Conservation (phyloP, 2,797 vertebrate species). For the Sebastes nivosus region DNA sequence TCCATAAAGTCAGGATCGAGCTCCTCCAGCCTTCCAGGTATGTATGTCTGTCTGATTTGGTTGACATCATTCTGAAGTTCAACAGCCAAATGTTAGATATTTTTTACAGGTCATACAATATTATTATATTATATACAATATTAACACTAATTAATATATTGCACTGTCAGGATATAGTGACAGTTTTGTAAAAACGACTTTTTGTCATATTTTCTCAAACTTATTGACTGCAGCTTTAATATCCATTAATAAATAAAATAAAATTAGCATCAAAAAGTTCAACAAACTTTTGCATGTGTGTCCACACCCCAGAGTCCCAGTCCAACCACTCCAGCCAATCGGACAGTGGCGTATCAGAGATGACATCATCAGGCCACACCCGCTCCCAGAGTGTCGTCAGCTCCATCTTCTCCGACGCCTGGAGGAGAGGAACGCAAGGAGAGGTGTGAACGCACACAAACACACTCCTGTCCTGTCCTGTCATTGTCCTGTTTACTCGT, state of each 20-base stretch:
- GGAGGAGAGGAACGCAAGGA: slow-evolving; percentile 95
- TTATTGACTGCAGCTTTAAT: neutral
- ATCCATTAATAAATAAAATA: neutral
- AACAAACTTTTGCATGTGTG: neutral
- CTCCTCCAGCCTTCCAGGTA: slow-evolving; percentile 97
- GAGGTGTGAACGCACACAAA: slow-evolving; percentile 75
- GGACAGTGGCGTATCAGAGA: slow-evolving; percentile 96
- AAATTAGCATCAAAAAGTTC: too few relatives aligned
- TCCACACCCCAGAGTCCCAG: slow-evolving; percentile 81
- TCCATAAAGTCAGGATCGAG: slow-evolving; percentile 98
- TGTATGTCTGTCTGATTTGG: slow-evolving; percentile 65
- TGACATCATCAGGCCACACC: slow-evolving; percentile 87
- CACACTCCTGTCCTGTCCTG: neutral
- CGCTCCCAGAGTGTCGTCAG: slow-evolving; percentile 96
- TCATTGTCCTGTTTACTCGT: neutral
- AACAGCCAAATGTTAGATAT: neutral
- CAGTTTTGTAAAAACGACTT: too few relatives aligned
- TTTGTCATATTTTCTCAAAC: too few relatives aligned
- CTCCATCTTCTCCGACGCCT: slow-evolving; percentile 98
- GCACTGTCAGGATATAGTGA: too few relatives aligned
- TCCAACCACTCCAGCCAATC: slow-evolving; percentile 98
- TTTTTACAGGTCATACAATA: neutral
- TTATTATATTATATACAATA: too few relatives aligned
- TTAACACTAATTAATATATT: too few relatives aligned
- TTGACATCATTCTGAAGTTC: neutral